Conservation (phyloP, 2,888 invertebrate species). For the Odiellus spinosus region DNA sequence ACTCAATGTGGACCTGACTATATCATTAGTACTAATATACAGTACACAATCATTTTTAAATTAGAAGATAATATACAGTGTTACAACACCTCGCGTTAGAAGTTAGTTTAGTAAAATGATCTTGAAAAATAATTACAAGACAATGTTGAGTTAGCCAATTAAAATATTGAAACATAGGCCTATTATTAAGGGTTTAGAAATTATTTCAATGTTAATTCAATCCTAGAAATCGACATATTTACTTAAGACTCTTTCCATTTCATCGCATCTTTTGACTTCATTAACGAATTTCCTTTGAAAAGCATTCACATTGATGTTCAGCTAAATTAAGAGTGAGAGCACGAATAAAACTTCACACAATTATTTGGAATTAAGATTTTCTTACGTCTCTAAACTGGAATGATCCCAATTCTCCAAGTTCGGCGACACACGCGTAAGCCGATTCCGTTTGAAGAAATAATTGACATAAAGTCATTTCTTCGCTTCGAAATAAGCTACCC, state of each 20-base stretch:
- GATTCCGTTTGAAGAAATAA: slow-evolving; percentile 91
- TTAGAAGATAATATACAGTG: too few species aligned
- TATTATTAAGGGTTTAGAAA: too few species aligned
- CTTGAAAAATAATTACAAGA: too few species aligned
- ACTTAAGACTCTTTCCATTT: slow-evolving; percentile 93
- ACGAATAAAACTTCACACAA: background rate
- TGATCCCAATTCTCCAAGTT: slow-evolving; percentile 79
- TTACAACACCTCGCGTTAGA: too few species aligned
- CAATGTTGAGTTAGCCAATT: too few species aligned
- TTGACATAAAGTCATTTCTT: slow-evolving; percentile 96
- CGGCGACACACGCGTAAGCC: slow-evolving; percentile 79
- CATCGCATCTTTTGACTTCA: slow-evolving; percentile 92
- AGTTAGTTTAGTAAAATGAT: too few species aligned
- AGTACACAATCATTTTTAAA: too few species aligned
- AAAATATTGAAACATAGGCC: too few species aligned
- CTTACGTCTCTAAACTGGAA: slow-evolving; percentile 71
- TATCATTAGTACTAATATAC: too few species aligned
- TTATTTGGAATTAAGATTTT: background rate
- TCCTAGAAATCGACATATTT: too few species aligned
- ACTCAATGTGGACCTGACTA: too few species aligned
- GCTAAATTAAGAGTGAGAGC: slow-evolving; percentile 35
- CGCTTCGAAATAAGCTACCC: slow-evolving; percentile 63
- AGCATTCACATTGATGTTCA: slow-evolving; percentile 91
- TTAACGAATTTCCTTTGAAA: slow-evolving; percentile 97
- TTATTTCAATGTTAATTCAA: too few species aligned